These are phyloP conservation scores for Cheilosia scutellata DNA, from an alignment of 2,888 invertebrate species.

Conservation along the genomic window DNA sequence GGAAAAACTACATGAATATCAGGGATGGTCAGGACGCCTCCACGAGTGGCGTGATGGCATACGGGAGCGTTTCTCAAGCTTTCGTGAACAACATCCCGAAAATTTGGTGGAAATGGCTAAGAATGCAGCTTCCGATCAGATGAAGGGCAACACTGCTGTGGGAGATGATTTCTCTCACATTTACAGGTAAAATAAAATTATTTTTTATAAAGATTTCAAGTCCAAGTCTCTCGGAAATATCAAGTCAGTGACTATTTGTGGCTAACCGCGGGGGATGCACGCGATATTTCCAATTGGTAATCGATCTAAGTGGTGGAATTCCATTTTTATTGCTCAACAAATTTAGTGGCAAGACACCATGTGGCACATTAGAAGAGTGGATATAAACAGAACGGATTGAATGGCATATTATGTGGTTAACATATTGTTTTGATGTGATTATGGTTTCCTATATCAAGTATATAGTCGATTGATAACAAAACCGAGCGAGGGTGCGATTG, in stretches of 20 bases:
- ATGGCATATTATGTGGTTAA: conserved; percentile 24
- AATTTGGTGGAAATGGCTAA: conserved; percentile 85
- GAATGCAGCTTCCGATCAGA: conserved; percentile 79
- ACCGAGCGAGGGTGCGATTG: background rate
- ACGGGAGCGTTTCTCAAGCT: conserved; percentile 87
- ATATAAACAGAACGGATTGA: conserved; percentile 23
- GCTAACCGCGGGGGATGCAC: background rate
- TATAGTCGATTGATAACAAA: conserved; percentile 1
- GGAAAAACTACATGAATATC: conserved; percentile 92
- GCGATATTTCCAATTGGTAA: conserved; percentile 19
- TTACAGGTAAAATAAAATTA: conserved; percentile 86
- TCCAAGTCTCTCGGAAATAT: background rate
- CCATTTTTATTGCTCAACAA: conserved; percentile 33
- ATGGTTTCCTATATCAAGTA: background rate
- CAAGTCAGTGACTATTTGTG: background rate
- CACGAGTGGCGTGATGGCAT: conserved; percentile 88
- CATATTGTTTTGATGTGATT: conserved; percentile 12
- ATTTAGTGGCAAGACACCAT: conserved; percentile 16
- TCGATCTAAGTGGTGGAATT: conserved; percentile 41
- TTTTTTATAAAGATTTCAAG: background rate
- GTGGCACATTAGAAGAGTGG: background rate
- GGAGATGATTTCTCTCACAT: conserved; percentile 87
- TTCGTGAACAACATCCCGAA: conserved; percentile 87
- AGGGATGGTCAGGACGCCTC: conserved; percentile 89
- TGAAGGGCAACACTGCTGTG: conserved; percentile 82